Base-by-base conservation (phyloP, 2,888 invertebrate species). In the Lycaena phlaeas region DNA sequence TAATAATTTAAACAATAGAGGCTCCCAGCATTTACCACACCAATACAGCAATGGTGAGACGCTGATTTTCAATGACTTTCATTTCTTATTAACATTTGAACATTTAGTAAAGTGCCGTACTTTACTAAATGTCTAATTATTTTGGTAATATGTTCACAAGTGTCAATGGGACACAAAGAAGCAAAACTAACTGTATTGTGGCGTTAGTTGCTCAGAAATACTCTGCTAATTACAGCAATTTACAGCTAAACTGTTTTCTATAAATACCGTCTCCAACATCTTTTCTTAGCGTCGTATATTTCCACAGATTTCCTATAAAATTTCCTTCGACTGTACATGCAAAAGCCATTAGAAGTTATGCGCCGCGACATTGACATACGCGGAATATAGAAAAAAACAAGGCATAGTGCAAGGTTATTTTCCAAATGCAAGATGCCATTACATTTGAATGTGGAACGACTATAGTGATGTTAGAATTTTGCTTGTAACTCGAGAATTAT, bases 351-450 rank as follows among this genome's bases (percentile, higher is more conserved):
- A 34, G 22, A 6, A 34, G 22, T 4, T 34, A 34, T 34, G 34
- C 22, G 34, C 18, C 22, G 18, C 12, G 34, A 34, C 34, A 34
- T 34, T 34, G 34, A 34, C 34, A 34, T 34, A 34, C 34, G 15
- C 30, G 34, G 34, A 34, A 34, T 34, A 34, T n/a, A 34, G 34
- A 34, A 34, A 34, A 18, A 34, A 34, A 34, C 34, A 34, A 18
- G 11, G 11, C 18, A n/a, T n/a, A n/a, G n/a, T n/a, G 10, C 22
- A 22, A 34, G 22, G 34, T 34, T 34, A 34, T 34, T 34, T 22
- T 34, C 11, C 18, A 22, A 34, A 18, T 34, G 34, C 34, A 34
- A n/a, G n/a, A n/a, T n/a, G n/a, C 18, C 34, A 11, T 22, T 34
- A 18, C 18, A 34, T 34, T 34, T 22, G 18, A 34, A 34, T 34